Evolutionary conservation across 2,888 invertebrate species (phyloP), one percentile per base, ranked within the genome.

Genomic region (Thymelicus sylvestris): DNA sequence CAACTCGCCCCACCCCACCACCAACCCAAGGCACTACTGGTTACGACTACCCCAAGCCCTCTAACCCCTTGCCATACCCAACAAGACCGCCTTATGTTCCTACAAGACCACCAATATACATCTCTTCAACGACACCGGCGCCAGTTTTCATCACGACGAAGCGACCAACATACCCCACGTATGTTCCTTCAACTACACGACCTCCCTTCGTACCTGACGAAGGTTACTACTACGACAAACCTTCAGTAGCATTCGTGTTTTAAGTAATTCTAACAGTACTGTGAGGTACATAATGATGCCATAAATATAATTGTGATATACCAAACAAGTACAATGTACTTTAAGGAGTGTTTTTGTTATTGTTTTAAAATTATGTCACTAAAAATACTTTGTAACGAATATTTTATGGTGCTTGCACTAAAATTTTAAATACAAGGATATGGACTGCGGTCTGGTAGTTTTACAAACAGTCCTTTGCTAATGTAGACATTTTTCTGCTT

Each of bases 181-280:
- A 79, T 60, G 65, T 81, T 6, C 78, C 82, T 0, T 81, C 83
- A 0, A 81, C 81, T 24, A 79, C 90, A 2, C 83, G 91, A 77
- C 87, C 89, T 0, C 88, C 91, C 7, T 92, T 86, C 76, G 78
- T 90, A 6, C 83, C 86, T 71, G 85, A 92, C 71, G 80, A 93
- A 74, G 93, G 90, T 0, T 94, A 94, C 74, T 93, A 83, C 80
- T 94, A 94, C 84, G 93, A 94, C 72, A 85, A 85, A 79, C 94
- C 94, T 8, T 75, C 78, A 65, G 91, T 93, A 78, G 90, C 92
- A 47, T 93, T 94, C 75, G 86, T 87, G 67, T 93, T 75, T 76
- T 83, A 85, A 69, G 38, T 38, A 60, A 31, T 5, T 19, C 1
- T 62, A 67, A 52, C 13, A 62, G 44, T 62, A 62, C n/a, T 62